Conservation (phyloP, 2,888 invertebrate species). For the Trachelus troglodyta region DNA sequence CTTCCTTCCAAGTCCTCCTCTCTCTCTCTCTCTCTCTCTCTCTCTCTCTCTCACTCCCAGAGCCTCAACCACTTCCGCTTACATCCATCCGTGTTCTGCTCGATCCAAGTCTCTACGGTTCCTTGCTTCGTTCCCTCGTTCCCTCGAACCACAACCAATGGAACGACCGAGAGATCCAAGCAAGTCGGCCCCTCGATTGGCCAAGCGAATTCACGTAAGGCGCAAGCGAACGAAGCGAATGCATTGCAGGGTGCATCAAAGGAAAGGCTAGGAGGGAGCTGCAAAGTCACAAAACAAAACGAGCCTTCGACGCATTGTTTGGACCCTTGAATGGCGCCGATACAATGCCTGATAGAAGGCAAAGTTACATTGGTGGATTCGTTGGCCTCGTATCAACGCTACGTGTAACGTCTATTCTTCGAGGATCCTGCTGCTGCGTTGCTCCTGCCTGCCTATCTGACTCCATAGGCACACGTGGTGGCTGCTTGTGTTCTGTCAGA, state of each 20-base stretch:
- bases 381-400: constrained; percentile 1
- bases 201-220: background rate
- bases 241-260: background rate
- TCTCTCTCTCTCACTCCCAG: background rate
- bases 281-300: constrained; percentile 58
- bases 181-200: background rate
- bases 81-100: background rate
- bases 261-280: constrained; percentile 37
- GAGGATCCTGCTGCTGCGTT: background rate
- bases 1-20: background rate
- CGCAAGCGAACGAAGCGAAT: background rate
- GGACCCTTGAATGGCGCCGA: constrained; percentile 53
- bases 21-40: no score
- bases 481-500: background rate
- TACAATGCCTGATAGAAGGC: constrained; percentile 51
- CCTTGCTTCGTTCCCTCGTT: background rate
- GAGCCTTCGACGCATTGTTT: constrained; percentile 58
- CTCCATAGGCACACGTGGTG: background rate
- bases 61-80: background rate
- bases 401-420: background rate
- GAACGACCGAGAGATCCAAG: background rate
- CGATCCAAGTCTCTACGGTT: background rate
- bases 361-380: constrained; percentile 17
- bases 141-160: background rate
- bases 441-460: background rate